Percentiles rank a stretch among this genome's conserved stretches.
Evolutionary conservation across 2,797 vertebrate species (phyloP).

Genomic region (Yasuhikotakia modesta): DNA sequence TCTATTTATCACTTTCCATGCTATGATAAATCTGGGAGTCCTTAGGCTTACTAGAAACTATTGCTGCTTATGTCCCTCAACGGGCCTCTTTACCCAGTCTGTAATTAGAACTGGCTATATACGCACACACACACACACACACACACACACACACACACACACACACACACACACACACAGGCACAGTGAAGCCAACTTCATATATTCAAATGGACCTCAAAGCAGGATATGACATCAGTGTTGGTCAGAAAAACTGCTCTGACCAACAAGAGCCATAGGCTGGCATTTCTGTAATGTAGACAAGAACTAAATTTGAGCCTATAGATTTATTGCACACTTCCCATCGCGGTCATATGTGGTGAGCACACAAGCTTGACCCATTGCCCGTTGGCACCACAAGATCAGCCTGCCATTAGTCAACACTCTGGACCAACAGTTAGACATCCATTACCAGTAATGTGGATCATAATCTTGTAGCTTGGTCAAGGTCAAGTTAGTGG

Average conservation of each 20-base stretch:
- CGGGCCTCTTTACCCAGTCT: conserved; percentile 55
- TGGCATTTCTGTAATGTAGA: conserved; percentile 55
- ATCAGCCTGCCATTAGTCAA: conserved; percentile 46
- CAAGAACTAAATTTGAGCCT: conserved; percentile 53
- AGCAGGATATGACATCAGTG: conserved; percentile 63
- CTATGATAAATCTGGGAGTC: conserved; percentile 32
- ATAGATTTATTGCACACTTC: conserved; percentile 58
- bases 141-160: conserved; percentile 6
- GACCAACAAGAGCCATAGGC: conserved; percentile 43
- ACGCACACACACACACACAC: conserved; percentile 10
- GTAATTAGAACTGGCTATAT: conserved; percentile 48
- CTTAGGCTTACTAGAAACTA: conserved; percentile 28
- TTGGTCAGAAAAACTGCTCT: conserved; percentile 46
- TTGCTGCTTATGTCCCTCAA: conserved; percentile 48
- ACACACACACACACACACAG: not conserved
- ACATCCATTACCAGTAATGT: conserved; percentile 7
- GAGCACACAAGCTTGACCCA: conserved; percentile 49
- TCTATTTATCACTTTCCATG: conserved; percentile 41
- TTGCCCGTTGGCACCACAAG: conserved; percentile 51
- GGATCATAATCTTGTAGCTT: not conserved
- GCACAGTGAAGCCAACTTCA: conserved; percentile 29
- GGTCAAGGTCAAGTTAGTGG: conserved; percentile 11
- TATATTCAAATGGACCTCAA: conserved; percentile 49
- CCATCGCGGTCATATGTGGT: conserved; percentile 57
- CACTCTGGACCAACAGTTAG: conserved; percentile 18